A percentile compares a stretch with the other conserved stretches of the same genome.
Evolutionary conservation across 2,888 invertebrate genomes (phyloP).

Genomic region (Xylota sylvarum): DNA sequence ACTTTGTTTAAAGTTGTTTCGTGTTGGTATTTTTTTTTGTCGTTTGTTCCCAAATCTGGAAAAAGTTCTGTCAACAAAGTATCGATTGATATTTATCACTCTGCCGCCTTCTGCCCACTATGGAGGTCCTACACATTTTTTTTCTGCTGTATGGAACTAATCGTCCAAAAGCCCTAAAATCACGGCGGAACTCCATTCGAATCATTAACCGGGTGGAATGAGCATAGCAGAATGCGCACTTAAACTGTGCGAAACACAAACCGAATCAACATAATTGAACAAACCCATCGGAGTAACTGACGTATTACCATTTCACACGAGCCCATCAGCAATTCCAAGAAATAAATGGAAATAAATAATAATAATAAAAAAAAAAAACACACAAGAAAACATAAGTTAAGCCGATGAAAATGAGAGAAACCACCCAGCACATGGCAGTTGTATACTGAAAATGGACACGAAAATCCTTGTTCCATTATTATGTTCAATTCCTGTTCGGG

Average conservation of each 20-base stretch:
- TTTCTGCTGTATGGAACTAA: conserved; percentile 10
- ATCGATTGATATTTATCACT: conserved; percentile 22
- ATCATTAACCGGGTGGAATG: conserved; percentile 17
- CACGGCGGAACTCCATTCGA: conserved; percentile 8
- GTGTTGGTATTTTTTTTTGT: not conserved
- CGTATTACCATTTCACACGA: conserved; percentile 38
- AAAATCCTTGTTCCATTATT: conserved; percentile 66
- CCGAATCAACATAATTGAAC: conserved; percentile 42
- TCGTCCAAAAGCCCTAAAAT: conserved; percentile 30
- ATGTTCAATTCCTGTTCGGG: conserved; percentile 38
- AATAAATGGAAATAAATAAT: conserved; percentile 30
- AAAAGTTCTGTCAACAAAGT: conserved; percentile 14
- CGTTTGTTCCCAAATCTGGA: not conserved
- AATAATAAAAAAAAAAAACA: not conserved
- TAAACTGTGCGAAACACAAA: conserved; percentile 21
- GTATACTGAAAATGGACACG: conserved; percentile 49
- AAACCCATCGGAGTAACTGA: conserved; percentile 26
- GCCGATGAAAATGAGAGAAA: conserved; percentile 2
- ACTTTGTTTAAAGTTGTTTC: conserved; percentile 17
- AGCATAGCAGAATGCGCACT: not conserved
- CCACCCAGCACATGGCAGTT: conserved; percentile 1
- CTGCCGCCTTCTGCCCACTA: not conserved
- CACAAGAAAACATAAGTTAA: conserved; percentile 5
- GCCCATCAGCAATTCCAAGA: conserved; percentile 28
- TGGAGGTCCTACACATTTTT: not conserved